These are phyloP conservation scores for Eulemur rubriventer DNA, from an alignment of 2,797 vertebrate species.

Conservation along the genomic window DNA sequence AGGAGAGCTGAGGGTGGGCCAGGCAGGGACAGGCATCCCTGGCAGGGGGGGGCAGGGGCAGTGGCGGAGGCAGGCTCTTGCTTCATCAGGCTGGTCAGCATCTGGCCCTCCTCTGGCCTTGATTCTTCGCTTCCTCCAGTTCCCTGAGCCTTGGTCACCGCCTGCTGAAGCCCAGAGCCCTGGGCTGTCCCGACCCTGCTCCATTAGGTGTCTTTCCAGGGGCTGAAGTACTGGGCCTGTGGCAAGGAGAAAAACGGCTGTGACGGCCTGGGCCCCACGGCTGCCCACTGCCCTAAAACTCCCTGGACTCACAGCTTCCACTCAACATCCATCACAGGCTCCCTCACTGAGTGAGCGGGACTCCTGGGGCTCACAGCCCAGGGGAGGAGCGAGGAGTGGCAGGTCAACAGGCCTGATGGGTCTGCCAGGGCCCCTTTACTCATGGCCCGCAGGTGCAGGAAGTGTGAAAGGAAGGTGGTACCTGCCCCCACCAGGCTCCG, in stretches of 20 bases:
- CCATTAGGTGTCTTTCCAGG: constrained; percentile 51
- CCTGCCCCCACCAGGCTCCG: not conserved
- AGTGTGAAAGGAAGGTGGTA: not conserved
- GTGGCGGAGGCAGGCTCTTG: not conserved
- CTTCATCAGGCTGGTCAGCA: not conserved
- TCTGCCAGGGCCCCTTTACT: not conserved
- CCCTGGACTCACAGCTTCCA: not conserved
- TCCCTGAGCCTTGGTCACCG: not conserved
- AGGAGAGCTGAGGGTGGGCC: not conserved
- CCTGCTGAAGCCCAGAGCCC: not conserved
- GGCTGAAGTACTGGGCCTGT: constrained; percentile 58
- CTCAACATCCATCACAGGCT: not conserved
- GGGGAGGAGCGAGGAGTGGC: too few relatives aligned
- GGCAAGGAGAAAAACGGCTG: not conserved
- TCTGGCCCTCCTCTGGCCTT: not conserved
- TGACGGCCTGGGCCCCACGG: not conserved
- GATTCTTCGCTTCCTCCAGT: not conserved
- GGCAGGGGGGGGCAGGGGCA: too few relatives aligned
- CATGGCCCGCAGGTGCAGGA: not conserved
- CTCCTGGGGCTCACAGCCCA: not conserved
- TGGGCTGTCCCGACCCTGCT: not conserved
- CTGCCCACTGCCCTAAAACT: not conserved
- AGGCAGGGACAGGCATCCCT: not conserved
- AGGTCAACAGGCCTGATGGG: not conserved
- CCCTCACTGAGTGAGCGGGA: not conserved